Base-by-base conservation (phyloP, 2,113 vertebrate genomes). In the Labrus mixtus region DNA sequence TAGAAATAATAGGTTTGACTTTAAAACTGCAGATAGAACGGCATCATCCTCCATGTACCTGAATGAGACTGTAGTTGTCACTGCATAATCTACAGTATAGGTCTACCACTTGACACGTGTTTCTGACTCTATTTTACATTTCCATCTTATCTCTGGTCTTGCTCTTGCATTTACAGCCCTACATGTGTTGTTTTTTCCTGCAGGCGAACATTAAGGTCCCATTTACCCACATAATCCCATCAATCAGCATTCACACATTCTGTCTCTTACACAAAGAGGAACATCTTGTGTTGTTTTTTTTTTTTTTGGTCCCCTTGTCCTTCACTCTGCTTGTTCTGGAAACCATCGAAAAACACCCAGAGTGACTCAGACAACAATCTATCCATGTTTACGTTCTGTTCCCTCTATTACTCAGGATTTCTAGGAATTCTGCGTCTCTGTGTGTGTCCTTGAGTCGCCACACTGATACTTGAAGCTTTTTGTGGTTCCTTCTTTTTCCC, bases 401-500 rank as follows among this genome's bases (percentile, higher is more conserved):
- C 13, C 1, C 20, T 76, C 12, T 36, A 15, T 36, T 55, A 43
- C 58, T 68, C 20, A 66, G 17, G 29, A 63, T n/a, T 1, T 0
- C 29, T 11, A 37, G 68, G 59, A 68, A 65, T 36, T 23, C 6
- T 23, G 0, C 51, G n/a, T 68, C 16, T 68, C 0, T 61, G 6
- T 51, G 43, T 53, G 37, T 58, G 56, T 69, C 25, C 61, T 56
- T 15, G 68, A 79, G 62, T 70, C 51, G 36, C 17, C 55, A 45
- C 3, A 57, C 10, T 37, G 29, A 43, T 67, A 46, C 37, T 65
- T 60, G 13, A 22, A 46, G 29, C 20, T 20, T 76, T 76, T 69
- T 58, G 55, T 62, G 74, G 74, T 83, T 82, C 46, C 29, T 82
- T 33, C 29, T 65, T 50, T 45, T 72, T 50, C 61, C 15, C 11